Percentiles rank a stretch among this genome's conserved stretches.
Evolutionary conservation across 2,797 vertebrate species (phyloP).

Genomic region (Danio albolineatus): DNA sequence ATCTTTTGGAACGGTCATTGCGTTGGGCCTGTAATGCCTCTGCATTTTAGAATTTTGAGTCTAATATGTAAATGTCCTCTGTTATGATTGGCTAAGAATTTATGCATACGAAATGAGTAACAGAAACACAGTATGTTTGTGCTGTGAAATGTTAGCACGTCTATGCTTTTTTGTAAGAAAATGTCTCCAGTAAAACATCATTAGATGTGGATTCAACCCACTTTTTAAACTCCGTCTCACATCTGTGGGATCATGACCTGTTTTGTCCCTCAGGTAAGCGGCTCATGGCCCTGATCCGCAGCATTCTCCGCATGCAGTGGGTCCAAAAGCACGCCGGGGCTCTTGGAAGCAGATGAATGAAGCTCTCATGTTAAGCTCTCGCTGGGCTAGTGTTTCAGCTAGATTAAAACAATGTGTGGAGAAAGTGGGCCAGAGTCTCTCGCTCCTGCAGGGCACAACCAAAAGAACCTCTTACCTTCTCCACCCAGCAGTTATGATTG

Average conservation of each 20-base stretch:
- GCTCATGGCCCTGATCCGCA: background rate
- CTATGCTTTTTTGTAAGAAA: background rate
- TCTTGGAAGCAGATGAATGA: slow-evolving; percentile 68
- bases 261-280: slow-evolving; percentile 19
- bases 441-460: slow-evolving; percentile 23
- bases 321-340: slow-evolving; percentile 27
- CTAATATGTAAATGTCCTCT: background rate
- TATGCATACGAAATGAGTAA: background rate
- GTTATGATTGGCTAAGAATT: slow-evolving; percentile 17
- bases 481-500: slow-evolving; percentile 13
- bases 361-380: slow-evolving; percentile 48
- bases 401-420: slow-evolving; percentile 65
- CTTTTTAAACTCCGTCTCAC: background rate
- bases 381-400: slow-evolving; percentile 43
- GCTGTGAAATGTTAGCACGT: background rate
- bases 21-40: background rate
- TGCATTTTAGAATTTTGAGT: background rate
- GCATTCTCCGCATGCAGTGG: background rate
- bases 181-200: background rate
- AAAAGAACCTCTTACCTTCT: slow-evolving; percentile 38
- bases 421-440: slow-evolving; percentile 52
- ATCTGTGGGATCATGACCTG: background rate
- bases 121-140: background rate
- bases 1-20: background rate
- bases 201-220: background rate